These are phyloP conservation scores for Coenonympha arcania DNA, from an alignment of 2,888 invertebrate species.

Conservation along the genomic window DNA sequence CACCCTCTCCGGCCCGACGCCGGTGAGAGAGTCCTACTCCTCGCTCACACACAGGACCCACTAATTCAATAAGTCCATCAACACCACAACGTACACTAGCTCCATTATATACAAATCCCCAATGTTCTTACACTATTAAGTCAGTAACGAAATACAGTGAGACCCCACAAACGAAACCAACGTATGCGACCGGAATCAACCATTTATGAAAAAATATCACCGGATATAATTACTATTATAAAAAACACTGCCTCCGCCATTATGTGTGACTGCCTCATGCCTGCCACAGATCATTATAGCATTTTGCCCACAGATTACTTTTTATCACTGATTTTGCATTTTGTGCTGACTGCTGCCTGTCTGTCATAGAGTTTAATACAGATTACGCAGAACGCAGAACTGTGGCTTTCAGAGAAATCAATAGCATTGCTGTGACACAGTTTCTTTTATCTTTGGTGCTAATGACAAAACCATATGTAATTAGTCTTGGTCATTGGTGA, in stretches of 20 bases:
- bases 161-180: constrained; percentile 8
- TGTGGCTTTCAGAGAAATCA: no score
- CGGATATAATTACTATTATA: constrained; percentile 40
- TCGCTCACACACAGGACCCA: constrained; percentile 31
- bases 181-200: constrained; percentile 30
- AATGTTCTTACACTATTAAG: constrained; percentile 16
- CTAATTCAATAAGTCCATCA: constrained; percentile 54
- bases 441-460: no score
- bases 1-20: constrained; percentile 81
- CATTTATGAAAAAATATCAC: constrained; percentile 39
- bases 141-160: constrained; percentile 16
- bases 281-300: no score
- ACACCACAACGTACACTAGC: constrained; percentile 41
- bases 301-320: no score
- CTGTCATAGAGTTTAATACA: no score
- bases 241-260: constrained; percentile 67
- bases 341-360: no score
- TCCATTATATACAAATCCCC: constrained; percentile 35
- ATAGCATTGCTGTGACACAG: no score
- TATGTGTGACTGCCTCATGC: constrained; percentile 43
- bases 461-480: no score
- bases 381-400: no score
- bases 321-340: no score
- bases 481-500: no score
- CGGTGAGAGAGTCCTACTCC: constrained; percentile 29